Evolutionary conservation across 1,140 invertebrate genomes (phyloP), one percentile per base, ranked within the genome.

Genomic region (Amyelois transitella): DNA sequence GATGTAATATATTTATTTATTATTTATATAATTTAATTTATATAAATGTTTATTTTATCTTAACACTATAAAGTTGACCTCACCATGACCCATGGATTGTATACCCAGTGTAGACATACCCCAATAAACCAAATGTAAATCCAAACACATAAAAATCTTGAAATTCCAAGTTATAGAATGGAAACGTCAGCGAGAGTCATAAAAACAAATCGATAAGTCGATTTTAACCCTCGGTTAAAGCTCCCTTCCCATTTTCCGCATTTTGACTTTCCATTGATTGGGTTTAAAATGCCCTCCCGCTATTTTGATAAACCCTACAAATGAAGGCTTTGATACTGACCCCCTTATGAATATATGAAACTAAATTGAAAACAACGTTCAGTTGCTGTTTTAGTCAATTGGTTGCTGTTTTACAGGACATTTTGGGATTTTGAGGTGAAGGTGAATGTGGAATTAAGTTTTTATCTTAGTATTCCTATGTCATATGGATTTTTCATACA

Each of bases 221-320:
- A 85, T 77, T 85, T 82, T 81, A 85, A 81, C 82, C 82, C 82
- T 86, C 82, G 68, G 79, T 78, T 83, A 64, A 72, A 64, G 73
- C 66, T 38, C 73, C 78, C 80, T 71, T 76, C 61, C 74, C 68
- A 77, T 85, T 86, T 83, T 82, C 78, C 78, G 82, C 82, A 65
- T 81, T 83, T 83, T 82, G 81, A 83, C 83, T 86, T 83, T 81
- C 75, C 71, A 49, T 81, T 74, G 71, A 74, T 77, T 74, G 74
- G 67, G 66, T 74, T 72, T 74, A 76, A 75, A 76, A 75, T 72
- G 72, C 67, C 68, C 71, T 74, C 69, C 69, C 58, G 67, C 68
- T 81, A 73, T 81, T 77, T 75, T 73, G 69, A 72, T 72, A 77
- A 74, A 74, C 66, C 69, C 66, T 50, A 65, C 64, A 72, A 66